phyloP scores from a whole-genome alignment of 2,888 invertebrate genomes.

The Tenodera sinensis region DNA sequence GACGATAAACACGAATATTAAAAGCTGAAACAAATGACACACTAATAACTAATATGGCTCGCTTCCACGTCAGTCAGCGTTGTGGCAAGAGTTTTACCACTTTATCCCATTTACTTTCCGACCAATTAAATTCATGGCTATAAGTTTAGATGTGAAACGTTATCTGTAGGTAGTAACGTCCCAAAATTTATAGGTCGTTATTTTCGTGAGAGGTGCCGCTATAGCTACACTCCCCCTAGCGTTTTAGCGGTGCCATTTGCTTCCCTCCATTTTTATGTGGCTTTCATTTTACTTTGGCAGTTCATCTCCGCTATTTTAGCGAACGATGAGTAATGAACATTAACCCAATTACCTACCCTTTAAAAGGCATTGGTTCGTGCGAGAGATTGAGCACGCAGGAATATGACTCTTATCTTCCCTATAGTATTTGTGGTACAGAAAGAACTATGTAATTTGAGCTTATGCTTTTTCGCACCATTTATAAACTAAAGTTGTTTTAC shows the following conservation, averaged over 20 bases:
- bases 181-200: slow-evolving; percentile 12
- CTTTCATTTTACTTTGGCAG: background rate
- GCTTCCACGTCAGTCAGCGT: background rate
- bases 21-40: background rate
- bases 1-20: background rate
- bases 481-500: no score
- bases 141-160: background rate
- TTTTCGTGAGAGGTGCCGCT: background rate
- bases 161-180: slow-evolving; percentile 4
- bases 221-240: background rate
- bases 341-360: background rate
- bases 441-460: no score
- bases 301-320: background rate
- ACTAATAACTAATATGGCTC: background rate
- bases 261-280: background rate
- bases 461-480: no score
- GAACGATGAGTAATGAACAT: background rate
- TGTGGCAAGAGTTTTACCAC: background rate
- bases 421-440: no score
- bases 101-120: slow-evolving; percentile 8
- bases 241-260: background rate
- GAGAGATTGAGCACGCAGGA: background rate
- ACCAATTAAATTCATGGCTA: slow-evolving; percentile 12
- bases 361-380: background rate
- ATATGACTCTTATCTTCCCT: background rate